Base-by-base conservation (phyloP, 2,888 invertebrate genomes). In the Drosophila niveifrons region DNA sequence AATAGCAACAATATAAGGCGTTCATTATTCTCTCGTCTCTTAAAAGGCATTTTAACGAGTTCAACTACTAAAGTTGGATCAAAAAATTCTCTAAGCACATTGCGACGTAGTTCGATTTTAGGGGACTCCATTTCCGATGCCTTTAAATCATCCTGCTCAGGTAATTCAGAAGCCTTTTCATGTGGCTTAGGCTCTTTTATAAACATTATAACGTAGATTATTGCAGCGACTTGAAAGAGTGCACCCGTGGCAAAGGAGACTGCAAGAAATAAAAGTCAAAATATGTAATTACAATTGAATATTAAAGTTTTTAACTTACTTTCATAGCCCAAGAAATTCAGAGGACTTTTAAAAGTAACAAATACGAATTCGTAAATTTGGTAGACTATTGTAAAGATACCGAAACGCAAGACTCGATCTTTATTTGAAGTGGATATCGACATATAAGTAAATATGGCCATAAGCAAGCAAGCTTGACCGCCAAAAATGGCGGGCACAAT, bases 381-480 rank as follows among this genome's bases (percentile, higher is more conserved):
- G 3, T 3, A 36, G 0, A 36, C 92, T 89, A 92, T 91, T 10
- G 91, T 91, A 66, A 92, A 92, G 41, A 92, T 91, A 2, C 92
- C 92, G 75, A 92, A 92, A 77, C 92, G 86, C 53, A 92, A 92
- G 2, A 92, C 81, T 28, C 92, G 88, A 79, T 93, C 92, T 47
- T 91, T 78, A 61, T 92, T 92, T 1, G 90, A 91, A 8, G 92
- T 92, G 7, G 92, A 87, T 44, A 90, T 90, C 1, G 92, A 92
- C 23, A 93, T 91, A 51, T 92, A 93, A 75, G 92, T 92, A 48
- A 92, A 92, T 4, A 92, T 85, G 8, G 92, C 92, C 92, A 92
- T 92, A 8, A 92, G 64, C 55, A 92, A 90, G 55, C 92, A 88
- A 31, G 92, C 92, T 6, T 88, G 56, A 9, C 93, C 92, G 4